phyloP scores from a whole-genome alignment of 1,140 invertebrate genomes.

The Forficula auricularia region DNA sequence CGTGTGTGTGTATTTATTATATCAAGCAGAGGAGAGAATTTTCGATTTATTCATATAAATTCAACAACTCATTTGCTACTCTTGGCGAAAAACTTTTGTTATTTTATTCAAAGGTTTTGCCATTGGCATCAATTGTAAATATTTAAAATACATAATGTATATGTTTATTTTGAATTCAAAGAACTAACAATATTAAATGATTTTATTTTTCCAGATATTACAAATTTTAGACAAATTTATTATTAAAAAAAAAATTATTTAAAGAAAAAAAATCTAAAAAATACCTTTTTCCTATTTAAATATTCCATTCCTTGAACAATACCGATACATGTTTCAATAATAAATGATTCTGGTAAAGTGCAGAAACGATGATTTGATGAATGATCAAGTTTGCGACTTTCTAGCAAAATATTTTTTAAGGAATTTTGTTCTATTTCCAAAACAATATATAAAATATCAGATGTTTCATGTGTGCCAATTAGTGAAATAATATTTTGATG shows the following conservation, averaged over 20 bases:
- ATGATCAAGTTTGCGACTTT: constrained; percentile 38
- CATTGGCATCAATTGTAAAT: background rate
- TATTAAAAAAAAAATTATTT: background rate
- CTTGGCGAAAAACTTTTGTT: no score
- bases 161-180: background rate
- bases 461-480: constrained; percentile 60
- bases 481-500: constrained; percentile 55
- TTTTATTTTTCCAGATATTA: background rate
- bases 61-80: no score
- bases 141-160: background rate
- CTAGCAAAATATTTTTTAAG: constrained; percentile 47
- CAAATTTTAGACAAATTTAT: background rate
- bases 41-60: no score
- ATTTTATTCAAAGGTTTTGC: no score
- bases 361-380: constrained; percentile 31
- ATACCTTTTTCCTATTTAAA: constrained; percentile 33
- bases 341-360: constrained; percentile 38
- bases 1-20: no score
- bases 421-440: constrained; percentile 44
- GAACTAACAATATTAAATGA: background rate
- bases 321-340: constrained; percentile 35
- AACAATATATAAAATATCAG: constrained; percentile 48
- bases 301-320: constrained; percentile 48
- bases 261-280: constrained; percentile 20
- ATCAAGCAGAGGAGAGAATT: no score